A percentile compares a stretch with the other conserved stretches of the same genome.
Evolutionary conservation across 1,140 invertebrate genomes (phyloP).

Genomic region (Eubasilissa regina): DNA sequence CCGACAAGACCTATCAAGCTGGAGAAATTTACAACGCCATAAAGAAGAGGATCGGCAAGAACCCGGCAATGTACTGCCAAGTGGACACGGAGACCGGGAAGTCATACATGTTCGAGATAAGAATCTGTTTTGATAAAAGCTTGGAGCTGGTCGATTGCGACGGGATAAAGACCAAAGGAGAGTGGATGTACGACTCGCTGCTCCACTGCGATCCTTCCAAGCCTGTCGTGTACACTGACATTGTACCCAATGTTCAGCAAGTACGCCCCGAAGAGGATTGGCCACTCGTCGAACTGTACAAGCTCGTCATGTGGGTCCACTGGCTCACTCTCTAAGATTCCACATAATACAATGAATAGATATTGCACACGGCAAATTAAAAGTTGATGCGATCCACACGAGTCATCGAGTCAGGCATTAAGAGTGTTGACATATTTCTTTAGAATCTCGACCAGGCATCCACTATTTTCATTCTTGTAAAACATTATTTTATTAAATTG

Average conservation of each 20-base stretch:
- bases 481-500: too few species aligned
- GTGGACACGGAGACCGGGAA: slow-evolving; percentile 73
- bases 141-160: slow-evolving; percentile 76
- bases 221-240: slow-evolving; percentile 74
- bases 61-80: slow-evolving; percentile 77
- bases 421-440: too few species aligned
- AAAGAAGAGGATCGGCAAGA: slow-evolving; percentile 71
- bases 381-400: neutral
- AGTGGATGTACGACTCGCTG: slow-evolving; percentile 65
- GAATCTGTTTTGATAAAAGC: slow-evolving; percentile 79
- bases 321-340: slow-evolving; percentile 70
- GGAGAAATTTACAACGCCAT: slow-evolving; percentile 75
- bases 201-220: slow-evolving; percentile 73
- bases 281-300: slow-evolving; percentile 71
- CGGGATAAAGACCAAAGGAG: slow-evolving; percentile 64
- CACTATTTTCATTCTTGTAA: too few species aligned
- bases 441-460: too few species aligned
- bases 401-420: too few species aligned
- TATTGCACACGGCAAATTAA: neutral
- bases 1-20: slow-evolving; percentile 73
- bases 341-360: neutral
- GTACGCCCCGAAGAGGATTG: slow-evolving; percentile 62
- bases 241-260: slow-evolving; percentile 62
- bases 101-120: slow-evolving; percentile 76
- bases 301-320: slow-evolving; percentile 71